phyloP scores from a whole-genome alignment of 2,797 vertebrate species.

The Tolypeutes matacus region DNA sequence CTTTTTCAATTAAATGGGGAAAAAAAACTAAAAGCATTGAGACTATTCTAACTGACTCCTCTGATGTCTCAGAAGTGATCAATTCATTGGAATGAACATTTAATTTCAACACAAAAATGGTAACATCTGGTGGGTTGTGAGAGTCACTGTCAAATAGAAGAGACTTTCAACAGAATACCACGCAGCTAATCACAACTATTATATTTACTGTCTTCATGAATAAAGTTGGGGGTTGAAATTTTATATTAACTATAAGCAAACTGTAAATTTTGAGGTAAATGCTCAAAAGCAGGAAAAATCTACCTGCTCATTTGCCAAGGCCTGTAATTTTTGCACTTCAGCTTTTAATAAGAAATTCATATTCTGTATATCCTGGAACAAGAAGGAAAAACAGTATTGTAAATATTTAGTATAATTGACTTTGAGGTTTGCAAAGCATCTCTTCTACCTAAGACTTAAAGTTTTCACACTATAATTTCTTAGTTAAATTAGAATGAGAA shows the following conservation, averaged over 20 bases:
- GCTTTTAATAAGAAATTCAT: slow-evolving; percentile 95
- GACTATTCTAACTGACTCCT: slow-evolving; percentile 26
- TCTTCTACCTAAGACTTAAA: slow-evolving; percentile 60
- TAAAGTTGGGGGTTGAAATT: not conserved
- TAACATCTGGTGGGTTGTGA: not conserved
- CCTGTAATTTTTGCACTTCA: slow-evolving; percentile 95
- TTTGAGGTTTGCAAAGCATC: not conserved
- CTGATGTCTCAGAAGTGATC: not conserved
- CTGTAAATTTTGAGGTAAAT: slow-evolving; percentile 53
- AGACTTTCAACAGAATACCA: not conserved
- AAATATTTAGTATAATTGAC: slow-evolving; percentile 54
- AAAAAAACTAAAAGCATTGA: slow-evolving; percentile 29
- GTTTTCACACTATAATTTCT: slow-evolving; percentile 57
- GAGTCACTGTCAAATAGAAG: not conserved
- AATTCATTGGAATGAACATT: not conserved
- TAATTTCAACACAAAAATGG: slow-evolving; percentile 46
- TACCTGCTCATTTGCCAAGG: slow-evolving; percentile 96
- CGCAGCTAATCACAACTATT: not conserved
- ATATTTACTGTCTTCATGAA: slow-evolving; percentile 10
- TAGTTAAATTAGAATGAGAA: slow-evolving; percentile 43
- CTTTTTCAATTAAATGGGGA: slow-evolving; percentile 26
- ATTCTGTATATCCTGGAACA: slow-evolving; percentile 90
- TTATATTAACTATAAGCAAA: slow-evolving; percentile 4
- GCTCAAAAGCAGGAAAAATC: slow-evolving; percentile 61
- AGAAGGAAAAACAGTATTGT: slow-evolving; percentile 40